Base-by-base conservation (phyloP, 2,113 vertebrate species). In the Polypterus senegalus region DNA sequence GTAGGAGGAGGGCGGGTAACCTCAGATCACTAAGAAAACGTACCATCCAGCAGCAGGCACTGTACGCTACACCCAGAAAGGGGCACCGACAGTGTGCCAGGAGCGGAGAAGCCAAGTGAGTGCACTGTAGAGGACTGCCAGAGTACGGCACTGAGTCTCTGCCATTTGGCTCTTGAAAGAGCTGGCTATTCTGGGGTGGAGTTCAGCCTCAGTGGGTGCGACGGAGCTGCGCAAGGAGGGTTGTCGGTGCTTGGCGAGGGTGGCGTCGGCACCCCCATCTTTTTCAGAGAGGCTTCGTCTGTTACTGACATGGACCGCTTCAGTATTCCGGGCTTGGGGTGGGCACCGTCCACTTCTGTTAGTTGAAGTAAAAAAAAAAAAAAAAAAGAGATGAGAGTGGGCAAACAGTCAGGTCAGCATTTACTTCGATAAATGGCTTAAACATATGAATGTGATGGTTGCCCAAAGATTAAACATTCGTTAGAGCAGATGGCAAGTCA, bases 301-400 rank as follows among this genome's bases (percentile, higher is more conserved):
- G 78, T 81, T 74, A 80, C 79, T 1, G 86, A 88, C 69, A 88
- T 71, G 63, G 86, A 88, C 62, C 84, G 86, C 47, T 69, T 27
- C 27, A 70, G 61, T 76, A 73, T 2, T 5, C 5, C 4, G 79
- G 79, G 54, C 79, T 73, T 49, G 72, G 9, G 57, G 63, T 46
- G 6, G 67, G 27, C 1, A 64, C n/a, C 3, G 57, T 43, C 9
- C 68, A 47, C 3, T 49, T 75, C 78, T 66, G 56, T n/a, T 48
- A 63, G 71, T 9, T 11, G 58, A 68, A 4, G 52, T 27, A 27
- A 27, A 27, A 58, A 27, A 57, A 11, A 27, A 57, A 2, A 57
- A 11, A 7, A 44, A 44, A 58, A 44, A 58, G 2, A 27, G 2
- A 27, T 2, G 9, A 10, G 9, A 44, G 57, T 58, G n/a, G 10